Conservation (phyloP, 2,113 vertebrate species). For the Spheniscus mendiculus region DNA sequence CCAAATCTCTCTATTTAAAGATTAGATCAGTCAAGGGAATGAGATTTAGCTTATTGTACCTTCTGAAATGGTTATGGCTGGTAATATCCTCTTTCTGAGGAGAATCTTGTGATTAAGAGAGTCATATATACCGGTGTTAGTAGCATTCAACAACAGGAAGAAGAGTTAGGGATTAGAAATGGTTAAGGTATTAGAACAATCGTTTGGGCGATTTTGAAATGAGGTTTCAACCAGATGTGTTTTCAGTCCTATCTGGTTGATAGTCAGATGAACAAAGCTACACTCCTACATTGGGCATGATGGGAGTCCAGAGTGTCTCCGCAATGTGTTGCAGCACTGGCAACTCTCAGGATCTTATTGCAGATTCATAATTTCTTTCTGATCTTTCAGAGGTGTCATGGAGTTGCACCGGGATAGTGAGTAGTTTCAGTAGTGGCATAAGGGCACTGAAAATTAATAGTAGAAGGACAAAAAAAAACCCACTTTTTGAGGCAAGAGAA, state of each 20-base stretch:
- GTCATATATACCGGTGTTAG: background rate
- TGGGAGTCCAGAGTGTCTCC: background rate
- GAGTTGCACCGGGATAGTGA: background rate
- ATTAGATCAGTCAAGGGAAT: background rate
- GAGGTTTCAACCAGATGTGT: background rate
- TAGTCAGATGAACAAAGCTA: background rate
- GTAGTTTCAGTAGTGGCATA: background rate
- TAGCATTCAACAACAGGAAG: background rate
- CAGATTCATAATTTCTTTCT: background rate
- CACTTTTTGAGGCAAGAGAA: background rate
- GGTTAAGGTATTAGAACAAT: background rate
- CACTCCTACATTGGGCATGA: accelerated
- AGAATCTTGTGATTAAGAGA: background rate
- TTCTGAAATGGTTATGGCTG: background rate
- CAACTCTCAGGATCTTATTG: background rate
- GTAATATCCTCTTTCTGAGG: background rate
- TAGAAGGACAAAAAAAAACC: accelerated
- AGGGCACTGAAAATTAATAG: background rate
- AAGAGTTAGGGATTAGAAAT: background rate
- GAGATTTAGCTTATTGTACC: background rate
- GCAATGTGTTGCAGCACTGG: background rate
- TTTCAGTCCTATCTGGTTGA: background rate
- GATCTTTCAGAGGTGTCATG: background rate
- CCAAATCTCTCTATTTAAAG: background rate
- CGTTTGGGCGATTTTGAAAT: background rate